These are phyloP conservation scores for Scaptomyza montana DNA, from an alignment of 1,140 invertebrate species.

Conservation along the genomic window DNA sequence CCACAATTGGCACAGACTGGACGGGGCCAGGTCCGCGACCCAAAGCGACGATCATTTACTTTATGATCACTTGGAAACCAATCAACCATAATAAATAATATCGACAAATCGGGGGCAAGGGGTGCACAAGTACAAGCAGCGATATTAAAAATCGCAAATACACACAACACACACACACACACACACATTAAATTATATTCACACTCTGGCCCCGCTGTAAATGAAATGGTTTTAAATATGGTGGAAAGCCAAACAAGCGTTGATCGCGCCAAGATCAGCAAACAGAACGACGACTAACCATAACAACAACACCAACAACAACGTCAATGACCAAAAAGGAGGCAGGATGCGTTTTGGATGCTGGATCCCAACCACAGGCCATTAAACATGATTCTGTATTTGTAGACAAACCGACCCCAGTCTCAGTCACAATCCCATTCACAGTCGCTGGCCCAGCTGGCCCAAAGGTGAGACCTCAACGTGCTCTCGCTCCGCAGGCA, in stretches of 20 bases:
- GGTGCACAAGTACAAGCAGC: slow-evolving; percentile 47
- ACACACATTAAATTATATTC: slow-evolving; percentile 83
- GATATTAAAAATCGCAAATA: slow-evolving; percentile 79
- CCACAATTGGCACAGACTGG: slow-evolving; percentile 57
- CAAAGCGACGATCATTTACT: slow-evolving; percentile 79
- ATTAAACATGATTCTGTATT: slow-evolving; percentile 44
- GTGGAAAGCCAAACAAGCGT: slow-evolving; percentile 66
- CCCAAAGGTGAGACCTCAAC: slow-evolving; percentile 45
- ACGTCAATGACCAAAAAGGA: slow-evolving; percentile 19
- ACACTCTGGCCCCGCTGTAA: slow-evolving; percentile 82
- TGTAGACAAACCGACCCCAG: slow-evolving; percentile 52
- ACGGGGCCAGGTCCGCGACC: slow-evolving; percentile 40
- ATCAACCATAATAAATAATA: slow-evolving; percentile 84
- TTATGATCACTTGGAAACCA: slow-evolving; percentile 84
- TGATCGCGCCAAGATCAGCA: slow-evolving; percentile 63
- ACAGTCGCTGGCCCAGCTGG: slow-evolving; percentile 12
- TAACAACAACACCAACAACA: not conserved
- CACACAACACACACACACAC: slow-evolving; percentile 19
- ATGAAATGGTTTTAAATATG: slow-evolving; percentile 75
- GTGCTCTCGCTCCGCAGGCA: slow-evolving; percentile 43
- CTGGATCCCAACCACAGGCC: slow-evolving; percentile 26
- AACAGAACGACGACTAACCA: slow-evolving; percentile 24
- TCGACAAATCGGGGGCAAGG: slow-evolving; percentile 9
- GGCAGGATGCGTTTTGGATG: slow-evolving; percentile 60
- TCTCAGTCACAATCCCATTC: slow-evolving; percentile 12